These are phyloP conservation scores for Gymnocheta viridis DNA, from an alignment of 2,888 invertebrate species.

Conservation along the genomic window DNA sequence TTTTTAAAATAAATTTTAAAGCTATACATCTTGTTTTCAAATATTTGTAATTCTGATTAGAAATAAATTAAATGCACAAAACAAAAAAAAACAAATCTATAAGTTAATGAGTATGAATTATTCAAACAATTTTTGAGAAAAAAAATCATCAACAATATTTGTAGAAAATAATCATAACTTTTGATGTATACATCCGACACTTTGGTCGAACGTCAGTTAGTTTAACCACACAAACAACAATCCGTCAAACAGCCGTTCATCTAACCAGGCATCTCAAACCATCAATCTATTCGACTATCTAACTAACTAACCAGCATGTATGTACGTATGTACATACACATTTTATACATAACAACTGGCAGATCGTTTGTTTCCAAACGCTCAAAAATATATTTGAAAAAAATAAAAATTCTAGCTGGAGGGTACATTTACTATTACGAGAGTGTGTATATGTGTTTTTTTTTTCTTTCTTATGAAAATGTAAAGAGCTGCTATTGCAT, in stretches of 20 bases:
- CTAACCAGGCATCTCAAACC: neutral
- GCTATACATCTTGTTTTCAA: conserved; percentile 5
- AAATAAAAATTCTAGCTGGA: conserved; percentile 44
- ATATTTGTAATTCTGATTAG: conserved; percentile 61
- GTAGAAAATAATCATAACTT: conserved; percentile 42
- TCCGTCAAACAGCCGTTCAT: conserved; percentile 6
- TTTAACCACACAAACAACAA: conserved; percentile 7
- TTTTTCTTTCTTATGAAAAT: conserved; percentile 19
- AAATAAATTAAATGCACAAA: conserved; percentile 41
- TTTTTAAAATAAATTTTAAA: neutral
- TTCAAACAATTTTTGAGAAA: conserved; percentile 42
- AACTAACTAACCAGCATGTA: conserved; percentile 30
- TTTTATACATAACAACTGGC: conserved; percentile 39
- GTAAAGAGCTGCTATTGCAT: conserved; percentile 31
- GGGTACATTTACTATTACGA: conserved; percentile 68
- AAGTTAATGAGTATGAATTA: conserved; percentile 50
- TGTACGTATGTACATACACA: no score
- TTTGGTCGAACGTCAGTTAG: conserved; percentile 16
- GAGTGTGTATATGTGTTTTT: conserved; percentile 63
- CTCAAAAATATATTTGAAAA: conserved; percentile 32
- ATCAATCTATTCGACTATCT: conserved; percentile 28
- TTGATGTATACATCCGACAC: conserved; percentile 60
- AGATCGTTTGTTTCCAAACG: conserved; percentile 40
- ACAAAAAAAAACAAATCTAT: neutral
- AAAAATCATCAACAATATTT: neutral